These are phyloP conservation scores for Labeo rohita DNA, from an alignment of 2,113 vertebrate species.

Conservation along the genomic window DNA sequence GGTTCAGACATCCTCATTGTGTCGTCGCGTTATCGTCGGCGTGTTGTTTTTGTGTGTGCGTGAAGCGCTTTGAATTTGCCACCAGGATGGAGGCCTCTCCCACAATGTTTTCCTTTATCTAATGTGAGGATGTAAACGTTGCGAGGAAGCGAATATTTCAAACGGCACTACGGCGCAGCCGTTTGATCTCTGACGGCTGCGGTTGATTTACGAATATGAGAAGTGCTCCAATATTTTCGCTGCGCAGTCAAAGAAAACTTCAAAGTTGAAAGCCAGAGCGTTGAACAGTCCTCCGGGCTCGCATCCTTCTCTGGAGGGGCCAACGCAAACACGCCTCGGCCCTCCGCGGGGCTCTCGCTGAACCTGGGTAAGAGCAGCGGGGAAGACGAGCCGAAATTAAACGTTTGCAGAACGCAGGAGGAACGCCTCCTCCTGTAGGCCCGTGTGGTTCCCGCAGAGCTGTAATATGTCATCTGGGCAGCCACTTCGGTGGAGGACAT, in stretches of 20 bases:
- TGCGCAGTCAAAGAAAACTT: constrained; percentile 27
- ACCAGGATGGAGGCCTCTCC: constrained; percentile 8
- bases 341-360: constrained; percentile 53
- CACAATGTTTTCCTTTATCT: constrained; percentile 42
- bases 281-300: constrained; percentile 28
- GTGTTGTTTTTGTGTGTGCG: not conserved
- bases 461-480: constrained; percentile 67
- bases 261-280: constrained; percentile 10
- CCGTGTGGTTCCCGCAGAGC: constrained; percentile 56
- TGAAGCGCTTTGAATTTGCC: constrained; percentile 18
- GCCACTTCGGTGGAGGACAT: constrained; percentile 45
- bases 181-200: constrained; percentile 37
- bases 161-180: not conserved
- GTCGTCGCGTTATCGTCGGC: constrained; percentile 41
- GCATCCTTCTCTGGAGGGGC: constrained; percentile 48
- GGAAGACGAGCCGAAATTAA: constrained; percentile 64
- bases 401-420: constrained; percentile 55
- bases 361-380: constrained; percentile 60
- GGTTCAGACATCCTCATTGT: constrained; percentile 54
- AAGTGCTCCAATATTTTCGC: constrained; percentile 31
- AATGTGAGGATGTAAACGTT: constrained; percentile 18
- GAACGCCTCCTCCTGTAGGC: constrained; percentile 46
- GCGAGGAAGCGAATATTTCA: constrained; percentile 36
- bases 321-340: constrained; percentile 55
- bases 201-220: constrained; percentile 17